phyloP scores from a whole-genome alignment of 2,797 vertebrate genomes.

The Rallus crepitans region DNA sequence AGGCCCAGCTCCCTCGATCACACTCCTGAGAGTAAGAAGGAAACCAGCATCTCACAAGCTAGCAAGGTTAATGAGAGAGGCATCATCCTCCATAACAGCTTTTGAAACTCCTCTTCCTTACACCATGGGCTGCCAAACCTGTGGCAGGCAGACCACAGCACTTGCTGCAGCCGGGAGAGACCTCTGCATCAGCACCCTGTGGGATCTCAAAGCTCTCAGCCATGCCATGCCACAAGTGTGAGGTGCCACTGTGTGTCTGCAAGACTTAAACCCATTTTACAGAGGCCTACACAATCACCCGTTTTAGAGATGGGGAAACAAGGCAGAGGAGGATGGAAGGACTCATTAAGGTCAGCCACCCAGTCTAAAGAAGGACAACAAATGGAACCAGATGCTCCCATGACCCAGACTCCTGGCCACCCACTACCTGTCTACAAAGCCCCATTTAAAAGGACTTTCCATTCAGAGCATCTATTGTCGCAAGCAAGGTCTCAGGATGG shows the following conservation, averaged over 20 bases:
- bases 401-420: background rate
- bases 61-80: background rate
- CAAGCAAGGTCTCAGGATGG: background rate
- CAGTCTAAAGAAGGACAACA: background rate
- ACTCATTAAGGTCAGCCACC: background rate
- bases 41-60: background rate
- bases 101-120: background rate
- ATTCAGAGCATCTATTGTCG: background rate
- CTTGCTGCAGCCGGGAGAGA: background rate
- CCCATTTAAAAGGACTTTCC: background rate
- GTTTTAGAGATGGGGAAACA: background rate
- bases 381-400: background rate
- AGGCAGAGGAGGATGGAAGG: background rate
- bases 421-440: background rate
- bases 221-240: background rate
- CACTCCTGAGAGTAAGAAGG: background rate
- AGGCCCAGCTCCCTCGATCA: background rate
- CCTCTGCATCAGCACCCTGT: fast-evolving
- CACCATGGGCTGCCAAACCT: background rate
- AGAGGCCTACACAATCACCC: background rate
- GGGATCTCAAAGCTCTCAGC: background rate
- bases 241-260: background rate
- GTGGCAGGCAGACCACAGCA: background rate
- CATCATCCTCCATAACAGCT: fast-evolving
- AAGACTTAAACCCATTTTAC: background rate